These are phyloP conservation scores for Bombus breviceps DNA, from an alignment of 1,140 invertebrate genomes.

Conservation along the genomic window DNA sequence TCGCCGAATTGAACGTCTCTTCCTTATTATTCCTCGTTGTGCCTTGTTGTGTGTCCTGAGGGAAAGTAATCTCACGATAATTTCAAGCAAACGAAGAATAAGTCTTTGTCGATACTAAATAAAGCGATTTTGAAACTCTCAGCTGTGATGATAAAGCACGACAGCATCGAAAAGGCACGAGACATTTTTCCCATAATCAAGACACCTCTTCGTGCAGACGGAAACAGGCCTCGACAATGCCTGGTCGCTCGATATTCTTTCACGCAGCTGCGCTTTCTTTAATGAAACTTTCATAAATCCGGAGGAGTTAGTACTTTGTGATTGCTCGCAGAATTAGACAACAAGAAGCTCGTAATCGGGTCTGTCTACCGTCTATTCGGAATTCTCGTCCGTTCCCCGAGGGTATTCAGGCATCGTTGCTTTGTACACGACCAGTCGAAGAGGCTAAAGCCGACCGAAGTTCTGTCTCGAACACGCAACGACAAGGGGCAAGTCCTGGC, in stretches of 20 bases:
- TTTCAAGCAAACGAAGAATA: slow-evolving; percentile 4
- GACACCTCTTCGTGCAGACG: neutral
- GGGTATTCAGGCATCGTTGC: neutral
- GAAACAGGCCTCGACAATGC: slow-evolving; percentile 14
- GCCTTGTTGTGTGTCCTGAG: neutral
- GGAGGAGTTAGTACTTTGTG: no score
- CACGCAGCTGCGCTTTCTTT: slow-evolving; percentile 26
- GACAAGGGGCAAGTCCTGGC: neutral
- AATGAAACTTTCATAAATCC: slow-evolving; percentile 38
- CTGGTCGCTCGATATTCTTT: neutral
- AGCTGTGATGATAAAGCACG: neutral
- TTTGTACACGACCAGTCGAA: neutral
- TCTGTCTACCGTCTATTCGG: neutral
- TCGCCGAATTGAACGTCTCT: neutral
- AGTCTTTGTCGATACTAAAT: slow-evolving; percentile 3
- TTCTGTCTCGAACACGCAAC: neutral
- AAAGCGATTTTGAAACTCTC: neutral
- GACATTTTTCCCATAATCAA: slow-evolving; percentile 19
- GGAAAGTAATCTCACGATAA: neutral
- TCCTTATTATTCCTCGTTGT: neutral
- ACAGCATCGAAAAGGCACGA: neutral
- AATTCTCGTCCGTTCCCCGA: neutral
- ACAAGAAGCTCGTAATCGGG: neutral
- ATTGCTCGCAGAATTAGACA: neutral
- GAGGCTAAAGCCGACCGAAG: neutral